Percentiles rank a stretch among this genome's conserved stretches.
These are phyloP conservation scores for Acanthosepion lycidas DNA, from an alignment of 2,888 invertebrate species.

Conservation along the genomic window DNA sequence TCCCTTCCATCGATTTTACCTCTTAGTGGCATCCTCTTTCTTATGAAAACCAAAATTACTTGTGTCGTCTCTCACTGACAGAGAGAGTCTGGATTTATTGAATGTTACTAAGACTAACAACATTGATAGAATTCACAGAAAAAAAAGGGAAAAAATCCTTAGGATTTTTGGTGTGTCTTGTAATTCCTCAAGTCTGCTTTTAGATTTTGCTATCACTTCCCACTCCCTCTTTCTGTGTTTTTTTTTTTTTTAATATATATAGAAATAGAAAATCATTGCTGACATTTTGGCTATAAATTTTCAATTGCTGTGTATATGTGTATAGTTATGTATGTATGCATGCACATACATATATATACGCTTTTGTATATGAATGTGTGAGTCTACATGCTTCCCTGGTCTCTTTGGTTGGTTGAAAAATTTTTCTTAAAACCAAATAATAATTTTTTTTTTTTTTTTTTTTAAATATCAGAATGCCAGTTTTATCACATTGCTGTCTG, in stretches of 20 bases:
- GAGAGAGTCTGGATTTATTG: background rate
- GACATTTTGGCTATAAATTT: conserved; percentile 33
- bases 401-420: background rate
- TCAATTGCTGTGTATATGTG: conserved; percentile 23
- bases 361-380: background rate
- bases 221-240: background rate
- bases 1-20: background rate
- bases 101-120: background rate
- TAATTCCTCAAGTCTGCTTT: background rate
- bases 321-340: conserved; percentile 34
- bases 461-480: background rate
- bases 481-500: background rate
- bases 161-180: background rate
- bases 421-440: background rate
- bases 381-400: background rate
- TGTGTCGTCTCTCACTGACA: background rate
- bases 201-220: background rate
- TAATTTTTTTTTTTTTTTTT: background rate
- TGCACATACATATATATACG: conserved; percentile 8
- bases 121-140: background rate
- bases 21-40: background rate
- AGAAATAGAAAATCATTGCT: background rate
- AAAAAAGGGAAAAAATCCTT: background rate
- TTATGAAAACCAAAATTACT: background rate
- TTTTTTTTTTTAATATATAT: background rate